A percentile compares a stretch with the other conserved stretches of the same genome.
phyloP scores from a whole-genome alignment of 2,888 invertebrate species.

The Muschampia plurimacula region DNA sequence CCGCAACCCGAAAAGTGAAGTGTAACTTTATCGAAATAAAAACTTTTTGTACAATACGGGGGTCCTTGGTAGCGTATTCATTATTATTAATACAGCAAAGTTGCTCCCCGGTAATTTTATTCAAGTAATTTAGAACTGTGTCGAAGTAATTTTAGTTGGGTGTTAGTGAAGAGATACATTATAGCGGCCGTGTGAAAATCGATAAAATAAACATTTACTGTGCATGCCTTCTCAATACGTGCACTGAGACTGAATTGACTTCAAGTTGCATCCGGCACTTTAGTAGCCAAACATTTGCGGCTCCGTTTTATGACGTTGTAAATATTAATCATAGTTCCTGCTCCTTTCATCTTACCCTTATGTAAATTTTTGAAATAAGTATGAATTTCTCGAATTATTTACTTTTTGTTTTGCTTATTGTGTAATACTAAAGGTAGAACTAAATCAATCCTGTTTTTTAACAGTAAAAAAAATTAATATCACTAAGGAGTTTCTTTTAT shows the following conservation, averaged over 20 bases:
- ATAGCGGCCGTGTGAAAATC: constrained; percentile 80
- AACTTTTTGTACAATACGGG: constrained; percentile 68
- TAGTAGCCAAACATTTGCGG: constrained; percentile 13
- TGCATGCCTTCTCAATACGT: constrained; percentile 55
- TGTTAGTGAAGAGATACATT: constrained; percentile 65
- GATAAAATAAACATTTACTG: constrained; percentile 81
- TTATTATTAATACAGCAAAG: constrained; percentile 80
- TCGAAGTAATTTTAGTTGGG: constrained; percentile 57
- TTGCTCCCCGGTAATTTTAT: constrained; percentile 72
- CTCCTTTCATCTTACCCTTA: background rate
- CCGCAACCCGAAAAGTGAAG: constrained; percentile 59
- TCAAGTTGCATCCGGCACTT: constrained; percentile 16
- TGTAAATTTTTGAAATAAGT: background rate
- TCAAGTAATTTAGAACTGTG: constrained; percentile 67
- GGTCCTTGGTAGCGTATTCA: constrained; percentile 69
- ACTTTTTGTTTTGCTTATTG: too few relatives aligned
- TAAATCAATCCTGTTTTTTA: too few relatives aligned
- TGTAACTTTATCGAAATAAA: constrained; percentile 75
- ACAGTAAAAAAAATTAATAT: too few relatives aligned
- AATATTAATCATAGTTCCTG: constrained; percentile 5
- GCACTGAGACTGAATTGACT: constrained; percentile 27
- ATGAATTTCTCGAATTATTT: background rate
- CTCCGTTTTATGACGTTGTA: constrained; percentile 15
- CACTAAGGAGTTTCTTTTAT: too few relatives aligned
- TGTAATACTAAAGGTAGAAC: too few relatives aligned